These are phyloP conservation scores for Pherbina coryleti DNA, from an alignment of 2,888 invertebrate genomes.

Conservation along the genomic window DNA sequence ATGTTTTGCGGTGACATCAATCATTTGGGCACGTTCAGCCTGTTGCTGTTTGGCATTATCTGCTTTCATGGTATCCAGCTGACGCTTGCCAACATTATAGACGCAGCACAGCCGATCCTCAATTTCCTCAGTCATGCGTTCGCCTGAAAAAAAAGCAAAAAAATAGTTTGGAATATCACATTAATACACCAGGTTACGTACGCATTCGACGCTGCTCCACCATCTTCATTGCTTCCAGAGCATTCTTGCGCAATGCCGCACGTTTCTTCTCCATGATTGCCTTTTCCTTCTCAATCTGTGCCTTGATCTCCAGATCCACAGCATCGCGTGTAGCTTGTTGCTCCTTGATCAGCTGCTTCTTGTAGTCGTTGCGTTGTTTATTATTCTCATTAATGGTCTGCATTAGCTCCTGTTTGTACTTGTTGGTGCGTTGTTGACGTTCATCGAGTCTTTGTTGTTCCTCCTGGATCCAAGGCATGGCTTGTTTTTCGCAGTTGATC, in stretches of 20 bases:
- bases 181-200: conserved; percentile 45
- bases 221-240: conserved; percentile 63
- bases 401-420: conserved; percentile 61
- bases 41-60: conserved; percentile 65
- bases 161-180: background rate
- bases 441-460: conserved; percentile 62
- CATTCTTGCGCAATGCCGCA: conserved; percentile 56
- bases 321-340: conserved; percentile 53
- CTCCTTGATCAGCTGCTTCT: conserved; percentile 50
- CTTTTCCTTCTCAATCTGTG: conserved; percentile 65
- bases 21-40: conserved; percentile 68
- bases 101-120: conserved; percentile 69
- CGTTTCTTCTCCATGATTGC: conserved; percentile 55
- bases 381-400: conserved; percentile 59
- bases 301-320: conserved; percentile 61
- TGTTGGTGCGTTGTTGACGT: conserved; percentile 53
- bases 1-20: conserved; percentile 70
- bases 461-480: conserved; percentile 65
- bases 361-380: conserved; percentile 51
- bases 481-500: conserved; percentile 61
- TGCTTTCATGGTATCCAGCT: conserved; percentile 66
- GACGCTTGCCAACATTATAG: conserved; percentile 69
- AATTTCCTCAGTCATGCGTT: conserved; percentile 66
- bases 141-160: conserved; percentile 47
- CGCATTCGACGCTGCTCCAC: conserved; percentile 59